Conservation (phyloP, 1,140 invertebrate species). For the Tribolium castaneum region DNA sequence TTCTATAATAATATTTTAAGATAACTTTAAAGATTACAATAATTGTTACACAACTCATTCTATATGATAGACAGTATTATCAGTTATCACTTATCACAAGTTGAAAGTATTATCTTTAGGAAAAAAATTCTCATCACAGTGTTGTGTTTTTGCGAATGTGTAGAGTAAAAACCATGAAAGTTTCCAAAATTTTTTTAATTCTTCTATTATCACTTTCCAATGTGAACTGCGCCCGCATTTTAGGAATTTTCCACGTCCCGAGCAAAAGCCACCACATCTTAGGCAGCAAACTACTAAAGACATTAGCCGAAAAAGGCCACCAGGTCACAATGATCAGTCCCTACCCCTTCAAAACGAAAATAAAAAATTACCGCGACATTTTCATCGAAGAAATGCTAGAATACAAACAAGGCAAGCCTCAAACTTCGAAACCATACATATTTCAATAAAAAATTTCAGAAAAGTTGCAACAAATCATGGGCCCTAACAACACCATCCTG, state of each 20-base stretch:
- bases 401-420: background rate
- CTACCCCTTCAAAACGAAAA: slow-evolving; percentile 44
- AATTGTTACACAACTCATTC: too few species aligned
- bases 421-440: too few species aligned
- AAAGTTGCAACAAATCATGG: background rate
- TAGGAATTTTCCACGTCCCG: slow-evolving; percentile 74
- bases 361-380: slow-evolving; percentile 39
- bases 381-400: background rate
- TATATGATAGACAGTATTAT: too few species aligned
- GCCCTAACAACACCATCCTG: background rate
- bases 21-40: too few species aligned
- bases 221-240: slow-evolving; percentile 61
- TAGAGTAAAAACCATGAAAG: background rate
- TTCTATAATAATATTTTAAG: too few species aligned
- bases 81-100: too few species aligned
- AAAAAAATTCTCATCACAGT: too few species aligned
- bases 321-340: slow-evolving; percentile 70
- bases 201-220: background rate
- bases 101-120: too few species aligned
- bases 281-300: slow-evolving; percentile 72
- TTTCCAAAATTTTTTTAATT: background rate
- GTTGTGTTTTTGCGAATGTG: background rate
- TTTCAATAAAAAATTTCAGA: background rate
- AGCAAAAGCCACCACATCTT: slow-evolving; percentile 79
- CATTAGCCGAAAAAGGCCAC: slow-evolving; percentile 73